Conservation (phyloP, 2,888 invertebrate genomes). For the Malthinus seriepunctatus region DNA sequence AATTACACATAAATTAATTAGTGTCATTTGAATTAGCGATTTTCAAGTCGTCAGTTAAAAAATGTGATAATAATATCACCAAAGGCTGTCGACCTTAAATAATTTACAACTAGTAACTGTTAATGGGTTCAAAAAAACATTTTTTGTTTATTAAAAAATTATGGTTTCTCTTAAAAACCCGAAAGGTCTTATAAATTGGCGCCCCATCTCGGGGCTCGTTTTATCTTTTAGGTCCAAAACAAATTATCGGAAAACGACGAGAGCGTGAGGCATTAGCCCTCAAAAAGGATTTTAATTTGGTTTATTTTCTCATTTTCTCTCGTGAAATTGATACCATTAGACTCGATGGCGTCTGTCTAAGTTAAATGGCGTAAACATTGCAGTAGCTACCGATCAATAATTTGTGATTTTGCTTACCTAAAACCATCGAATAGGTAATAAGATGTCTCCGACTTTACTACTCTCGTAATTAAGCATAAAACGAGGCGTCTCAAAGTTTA, state of each 20-base stretch:
- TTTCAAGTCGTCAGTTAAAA: no score
- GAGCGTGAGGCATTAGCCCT: background rate
- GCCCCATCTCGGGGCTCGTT: background rate
- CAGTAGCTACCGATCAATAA: slow-evolving; percentile 11
- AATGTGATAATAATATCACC: background rate
- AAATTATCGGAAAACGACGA: background rate
- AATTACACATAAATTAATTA: background rate
- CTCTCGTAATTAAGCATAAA: no score
- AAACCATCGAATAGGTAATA: no score
- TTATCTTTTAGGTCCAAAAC: background rate
- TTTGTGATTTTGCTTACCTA: slow-evolving; percentile 1
- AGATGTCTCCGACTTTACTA: no score
- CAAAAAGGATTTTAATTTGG: background rate
- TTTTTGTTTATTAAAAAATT: background rate
- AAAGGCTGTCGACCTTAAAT: slow-evolving; percentile 1
- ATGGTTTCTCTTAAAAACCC: no score
- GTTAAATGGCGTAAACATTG: slow-evolving; percentile 11
- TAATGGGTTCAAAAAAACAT: slow-evolving; percentile 1
- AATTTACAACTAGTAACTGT: slow-evolving; percentile 1
- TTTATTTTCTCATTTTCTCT: slow-evolving; percentile 3
- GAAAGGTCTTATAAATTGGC: no score
- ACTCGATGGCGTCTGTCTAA: slow-evolving; percentile 11
- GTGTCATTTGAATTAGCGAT: background rate
- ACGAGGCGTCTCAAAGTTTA: no score
- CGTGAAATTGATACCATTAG: slow-evolving; percentile 13